phyloP scores from a whole-genome alignment of 2,797 vertebrate genomes.

The Limnodromus scolopaceus region DNA sequence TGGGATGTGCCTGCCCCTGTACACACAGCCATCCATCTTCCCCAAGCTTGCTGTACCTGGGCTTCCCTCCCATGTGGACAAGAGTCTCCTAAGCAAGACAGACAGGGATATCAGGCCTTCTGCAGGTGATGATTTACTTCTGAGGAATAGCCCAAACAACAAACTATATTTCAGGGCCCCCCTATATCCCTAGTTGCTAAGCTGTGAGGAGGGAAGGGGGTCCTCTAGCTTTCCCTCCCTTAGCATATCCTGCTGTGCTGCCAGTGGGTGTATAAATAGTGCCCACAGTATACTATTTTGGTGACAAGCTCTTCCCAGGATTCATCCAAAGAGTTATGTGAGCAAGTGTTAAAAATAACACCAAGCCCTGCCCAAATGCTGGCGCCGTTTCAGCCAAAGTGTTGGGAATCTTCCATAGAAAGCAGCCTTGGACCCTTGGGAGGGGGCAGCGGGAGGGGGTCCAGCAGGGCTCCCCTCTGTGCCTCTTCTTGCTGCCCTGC shows the following conservation, averaged over 20 bases:
- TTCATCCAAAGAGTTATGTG: slow-evolving; percentile 67
- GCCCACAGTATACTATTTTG: slow-evolving; percentile 62
- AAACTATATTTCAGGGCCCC: rapidly evolving
- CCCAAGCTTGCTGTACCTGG: not conserved
- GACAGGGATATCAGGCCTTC: not conserved
- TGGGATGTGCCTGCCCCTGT: not conserved
- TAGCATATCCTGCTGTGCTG: not conserved
- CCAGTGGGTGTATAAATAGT: slow-evolving; percentile 63
- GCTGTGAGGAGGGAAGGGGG: not conserved
- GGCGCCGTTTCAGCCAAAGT: not conserved
- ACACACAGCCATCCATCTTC: not conserved
- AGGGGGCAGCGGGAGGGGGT: not conserved
- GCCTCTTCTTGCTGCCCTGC: not conserved
- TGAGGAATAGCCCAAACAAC: not conserved
- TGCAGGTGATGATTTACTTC: not conserved
- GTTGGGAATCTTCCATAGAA: slow-evolving; percentile 10
- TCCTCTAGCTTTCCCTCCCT: not conserved
- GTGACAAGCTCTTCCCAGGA: slow-evolving; percentile 55
- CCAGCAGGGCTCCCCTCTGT: rapidly evolving
- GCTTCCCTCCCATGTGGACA: not conserved
- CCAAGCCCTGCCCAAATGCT: slow-evolving; percentile 49
- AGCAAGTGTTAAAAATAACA: slow-evolving; percentile 67
- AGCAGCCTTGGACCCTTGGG: not conserved
- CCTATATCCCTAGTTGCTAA: not conserved
- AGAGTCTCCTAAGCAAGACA: not conserved